phyloP scores from a whole-genome alignment of 1,140 invertebrate genomes.

The Bombus confusus region DNA sequence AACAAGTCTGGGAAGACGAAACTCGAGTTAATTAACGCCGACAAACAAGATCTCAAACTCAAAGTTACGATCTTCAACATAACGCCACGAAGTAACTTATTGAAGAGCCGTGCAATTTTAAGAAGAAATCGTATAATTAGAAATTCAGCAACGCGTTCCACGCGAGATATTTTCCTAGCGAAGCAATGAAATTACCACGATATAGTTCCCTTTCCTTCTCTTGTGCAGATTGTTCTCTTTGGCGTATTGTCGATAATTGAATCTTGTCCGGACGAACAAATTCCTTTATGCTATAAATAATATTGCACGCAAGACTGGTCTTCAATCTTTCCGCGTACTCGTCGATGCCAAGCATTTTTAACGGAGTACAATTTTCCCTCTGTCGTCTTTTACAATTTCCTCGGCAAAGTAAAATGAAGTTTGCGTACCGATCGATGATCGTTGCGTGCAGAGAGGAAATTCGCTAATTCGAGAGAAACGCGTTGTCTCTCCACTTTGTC shows the following conservation, averaged over 20 bases:
- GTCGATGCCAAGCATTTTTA: neutral
- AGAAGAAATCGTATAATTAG: slow-evolving; percentile 11
- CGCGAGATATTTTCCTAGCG: neutral
- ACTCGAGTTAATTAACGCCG: slow-evolving; percentile 37
- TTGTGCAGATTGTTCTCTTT: neutral
- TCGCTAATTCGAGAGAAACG: neutral
- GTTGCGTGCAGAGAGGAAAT: neutral
- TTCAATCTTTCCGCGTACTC: neutral
- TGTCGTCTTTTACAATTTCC: neutral
- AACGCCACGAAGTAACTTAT: neutral
- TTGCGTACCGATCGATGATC: neutral
- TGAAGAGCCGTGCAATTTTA: neutral
- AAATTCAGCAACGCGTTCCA: neutral
- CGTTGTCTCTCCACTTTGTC: neutral
- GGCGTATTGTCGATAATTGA: neutral
- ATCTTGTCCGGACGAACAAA: neutral
- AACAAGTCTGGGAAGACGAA: neutral
- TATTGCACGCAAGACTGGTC: neutral
- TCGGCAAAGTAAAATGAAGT: neutral
- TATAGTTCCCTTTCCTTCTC: neutral
- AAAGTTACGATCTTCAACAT: neutral
- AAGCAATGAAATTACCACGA: neutral
- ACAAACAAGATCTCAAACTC: neutral
- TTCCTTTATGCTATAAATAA: slow-evolving; percentile 9
- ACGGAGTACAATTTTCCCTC: neutral